Evolutionary conservation across 2,113 vertebrate genomes (phyloP).

Genomic region (Brachyhypopomus gauderio): DNA sequence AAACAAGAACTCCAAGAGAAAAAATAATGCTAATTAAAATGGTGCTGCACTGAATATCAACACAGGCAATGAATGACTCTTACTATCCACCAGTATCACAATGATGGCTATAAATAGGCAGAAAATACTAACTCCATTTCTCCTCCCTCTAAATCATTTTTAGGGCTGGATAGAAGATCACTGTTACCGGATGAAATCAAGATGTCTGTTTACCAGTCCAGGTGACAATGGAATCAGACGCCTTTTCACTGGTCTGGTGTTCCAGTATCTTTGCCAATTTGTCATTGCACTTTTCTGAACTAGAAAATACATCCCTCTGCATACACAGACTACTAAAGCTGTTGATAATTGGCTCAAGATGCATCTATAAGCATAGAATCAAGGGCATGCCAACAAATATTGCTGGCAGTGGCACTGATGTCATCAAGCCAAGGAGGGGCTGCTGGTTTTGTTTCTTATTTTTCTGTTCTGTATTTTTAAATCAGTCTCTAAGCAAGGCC

Average conservation of each 20-base stretch:
- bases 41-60: conserved; percentile 11
- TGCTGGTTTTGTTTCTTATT: not conserved
- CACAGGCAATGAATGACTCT: not conserved
- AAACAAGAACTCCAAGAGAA: conserved; percentile 8
- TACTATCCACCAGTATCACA: conserved; percentile 9
- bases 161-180: not conserved
- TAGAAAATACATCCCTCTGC: conserved; percentile 4
- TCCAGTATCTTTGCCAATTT: conserved; percentile 3
- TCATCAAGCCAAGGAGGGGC: not conserved
- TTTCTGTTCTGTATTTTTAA: conserved; percentile 15
- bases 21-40: conserved; percentile 43
- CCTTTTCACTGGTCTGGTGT: not conserved
- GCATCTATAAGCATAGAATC: conserved; percentile 13
- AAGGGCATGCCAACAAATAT: not conserved
- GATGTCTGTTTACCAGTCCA: too few species aligned
- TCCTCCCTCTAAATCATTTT: not conserved
- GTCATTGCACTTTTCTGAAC: conserved; percentile 17
- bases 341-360: conserved; percentile 7
- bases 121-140: not conserved
- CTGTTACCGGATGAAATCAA: conserved; percentile 2
- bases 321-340: not conserved
- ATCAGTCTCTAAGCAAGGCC: conserved; percentile 36
- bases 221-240: not conserved
- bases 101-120: conserved; percentile 8
- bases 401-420: not conserved